phyloP scores from a whole-genome alignment of 2,113 vertebrate genomes.

The Carlito syrichta region DNA sequence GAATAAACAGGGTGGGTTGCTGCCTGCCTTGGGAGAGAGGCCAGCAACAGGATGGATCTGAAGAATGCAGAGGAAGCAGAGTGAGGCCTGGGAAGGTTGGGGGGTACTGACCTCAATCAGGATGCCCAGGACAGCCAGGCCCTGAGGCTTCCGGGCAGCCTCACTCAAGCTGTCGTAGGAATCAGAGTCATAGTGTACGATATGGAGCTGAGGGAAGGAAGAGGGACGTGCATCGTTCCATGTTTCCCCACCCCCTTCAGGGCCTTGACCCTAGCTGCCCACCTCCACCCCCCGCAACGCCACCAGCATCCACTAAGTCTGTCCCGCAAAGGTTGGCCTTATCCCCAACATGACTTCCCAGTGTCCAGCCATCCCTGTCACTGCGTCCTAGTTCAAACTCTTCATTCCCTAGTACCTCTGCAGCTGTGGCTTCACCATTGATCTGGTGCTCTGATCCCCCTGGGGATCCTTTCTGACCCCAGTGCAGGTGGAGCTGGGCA shows the following conservation, averaged over 20 bases:
- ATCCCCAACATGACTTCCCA: neutral
- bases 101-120: conserved; percentile 86
- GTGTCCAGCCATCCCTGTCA: neutral
- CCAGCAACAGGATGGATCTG: too few relatives aligned
- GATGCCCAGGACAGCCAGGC: conserved; percentile 91
- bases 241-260: neutral
- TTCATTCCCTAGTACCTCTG: conserved; percentile 84
- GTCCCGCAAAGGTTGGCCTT: neutral
- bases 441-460: conserved; percentile 91
- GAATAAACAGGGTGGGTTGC: neutral
- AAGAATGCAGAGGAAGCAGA: neutral
- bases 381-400: too few relatives aligned
- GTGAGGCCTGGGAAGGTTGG: neutral
- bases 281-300: accelerated
- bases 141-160: conserved; percentile 83
- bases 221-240: neutral
- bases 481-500: conserved; percentile 93
- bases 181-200: conserved; percentile 92
- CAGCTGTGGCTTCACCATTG: conserved; percentile 83
- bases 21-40: neutral
- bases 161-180: conserved; percentile 83
- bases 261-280: neutral
- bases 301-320: neutral
- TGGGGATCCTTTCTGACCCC: conserved; percentile 81
- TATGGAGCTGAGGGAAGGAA: conserved; percentile 86